A percentile compares a stretch with the other conserved stretches of the same genome.
These are phyloP conservation scores for Leucophenga montana DNA, from an alignment of 2,888 invertebrate species.

Conservation along the genomic window DNA sequence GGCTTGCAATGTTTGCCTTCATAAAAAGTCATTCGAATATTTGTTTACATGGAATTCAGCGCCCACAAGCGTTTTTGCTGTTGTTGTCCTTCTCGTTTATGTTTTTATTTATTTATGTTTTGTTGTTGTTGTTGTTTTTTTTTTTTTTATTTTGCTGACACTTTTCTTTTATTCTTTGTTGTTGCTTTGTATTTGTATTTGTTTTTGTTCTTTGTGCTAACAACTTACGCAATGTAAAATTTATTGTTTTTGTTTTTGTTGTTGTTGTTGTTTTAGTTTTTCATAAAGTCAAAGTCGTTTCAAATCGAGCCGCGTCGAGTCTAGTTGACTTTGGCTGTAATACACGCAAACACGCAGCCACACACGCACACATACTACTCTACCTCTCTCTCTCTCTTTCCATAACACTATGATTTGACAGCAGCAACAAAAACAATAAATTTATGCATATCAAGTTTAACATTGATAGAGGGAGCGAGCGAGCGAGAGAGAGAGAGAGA, in stretches of 20 bases:
- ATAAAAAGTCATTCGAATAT: too few relatives aligned
- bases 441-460: too few relatives aligned
- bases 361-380: background rate
- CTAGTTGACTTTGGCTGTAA: too few relatives aligned
- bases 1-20: too few relatives aligned
- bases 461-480: too few relatives aligned
- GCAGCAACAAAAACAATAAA: too few relatives aligned
- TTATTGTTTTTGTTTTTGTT: background rate
- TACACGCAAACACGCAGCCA: too few relatives aligned
- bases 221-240: slow-evolving; percentile 24
- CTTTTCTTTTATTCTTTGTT: background rate
- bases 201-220: background rate
- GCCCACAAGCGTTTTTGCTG: background rate
- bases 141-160: background rate
- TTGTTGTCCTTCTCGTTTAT: background rate
- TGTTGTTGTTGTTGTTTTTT: background rate
- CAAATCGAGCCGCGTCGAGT: too few relatives aligned
- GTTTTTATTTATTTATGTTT: background rate
- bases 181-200: background rate
- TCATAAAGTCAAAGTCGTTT: slow-evolving; percentile 1
- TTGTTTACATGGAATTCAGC: too few relatives aligned
- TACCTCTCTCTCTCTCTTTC: background rate
- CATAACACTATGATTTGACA: too few relatives aligned
- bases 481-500: too few relatives aligned
- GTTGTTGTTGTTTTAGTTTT: background rate